These are phyloP conservation scores for Eristalis tenax DNA, from an alignment of 2,888 invertebrate species.

Conservation along the genomic window DNA sequence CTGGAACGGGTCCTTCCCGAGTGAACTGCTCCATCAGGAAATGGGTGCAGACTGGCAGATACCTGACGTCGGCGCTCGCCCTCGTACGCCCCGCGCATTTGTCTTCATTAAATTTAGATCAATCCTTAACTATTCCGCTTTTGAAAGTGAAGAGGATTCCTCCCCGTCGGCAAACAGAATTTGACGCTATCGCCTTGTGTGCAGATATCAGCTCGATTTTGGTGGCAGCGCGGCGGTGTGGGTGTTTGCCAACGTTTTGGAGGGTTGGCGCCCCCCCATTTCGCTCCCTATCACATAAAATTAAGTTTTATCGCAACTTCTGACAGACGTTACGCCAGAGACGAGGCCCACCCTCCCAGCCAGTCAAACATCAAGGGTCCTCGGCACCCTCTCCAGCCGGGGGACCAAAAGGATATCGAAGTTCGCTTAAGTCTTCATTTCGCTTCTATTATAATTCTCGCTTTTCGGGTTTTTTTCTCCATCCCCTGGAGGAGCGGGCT, in stretches of 20 bases:
- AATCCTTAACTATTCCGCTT: conserved; percentile 36
- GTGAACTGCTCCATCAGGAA: neutral
- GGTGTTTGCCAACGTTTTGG: conserved; percentile 10
- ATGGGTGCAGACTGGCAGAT: neutral
- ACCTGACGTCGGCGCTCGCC: neutral
- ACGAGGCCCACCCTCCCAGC: neutral
- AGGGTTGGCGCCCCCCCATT: neutral
- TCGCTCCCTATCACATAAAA: conserved; percentile 35
- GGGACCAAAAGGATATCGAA: neutral
- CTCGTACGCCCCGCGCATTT: conserved; percentile 26
- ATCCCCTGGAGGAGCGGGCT: neutral
- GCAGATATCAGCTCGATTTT: conserved; percentile 37
- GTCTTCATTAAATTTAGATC: conserved; percentile 62
- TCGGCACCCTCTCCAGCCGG: neutral
- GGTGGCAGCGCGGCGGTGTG: neutral
- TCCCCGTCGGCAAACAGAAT: neutral
- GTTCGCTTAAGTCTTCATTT: conserved; percentile 29
- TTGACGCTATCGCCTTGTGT: conserved; percentile 20
- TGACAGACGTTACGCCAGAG: conserved; percentile 10
- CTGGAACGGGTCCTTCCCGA: neutral
- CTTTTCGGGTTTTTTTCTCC: neutral
- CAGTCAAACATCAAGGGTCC: conserved; percentile 9
- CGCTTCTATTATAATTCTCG: conserved; percentile 38
- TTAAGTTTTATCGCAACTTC: conserved; percentile 50
- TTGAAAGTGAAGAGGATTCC: neutral